A percentile compares a stretch with the other conserved stretches of the same genome.
Conservation (phyloP, 2,888 invertebrate genomes). For the Blomia tropicalis region DNA sequence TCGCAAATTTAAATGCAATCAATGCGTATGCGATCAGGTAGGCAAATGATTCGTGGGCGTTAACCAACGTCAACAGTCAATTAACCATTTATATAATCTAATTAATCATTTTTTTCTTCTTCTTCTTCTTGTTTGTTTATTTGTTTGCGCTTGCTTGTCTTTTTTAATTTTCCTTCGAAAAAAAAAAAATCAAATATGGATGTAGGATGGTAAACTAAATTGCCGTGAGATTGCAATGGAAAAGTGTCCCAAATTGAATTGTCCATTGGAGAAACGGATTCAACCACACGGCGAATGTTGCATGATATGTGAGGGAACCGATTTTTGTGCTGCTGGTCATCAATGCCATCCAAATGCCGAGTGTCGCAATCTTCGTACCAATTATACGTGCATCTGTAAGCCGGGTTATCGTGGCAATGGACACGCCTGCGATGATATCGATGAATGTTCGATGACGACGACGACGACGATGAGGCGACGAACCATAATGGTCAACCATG, state of each 20-base stretch:
- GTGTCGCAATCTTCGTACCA: constrained; percentile 76
- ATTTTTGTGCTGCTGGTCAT: constrained; percentile 67
- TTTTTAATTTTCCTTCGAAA: neutral
- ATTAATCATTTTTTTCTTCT: neutral
- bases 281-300: constrained; percentile 71
- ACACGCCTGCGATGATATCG: constrained; percentile 47
- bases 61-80: neutral
- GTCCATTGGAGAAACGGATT: constrained; percentile 59
- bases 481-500: constrained; percentile 61
- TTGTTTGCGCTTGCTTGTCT: neutral
- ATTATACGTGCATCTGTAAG: constrained; percentile 76
- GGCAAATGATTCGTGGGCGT: no score
- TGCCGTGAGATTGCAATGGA: constrained; percentile 33
- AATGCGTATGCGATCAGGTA: constrained; percentile 9
- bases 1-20: constrained; percentile 18
- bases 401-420: constrained; percentile 77
- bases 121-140: neutral
- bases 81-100: neutral
- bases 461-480: constrained; percentile 64
- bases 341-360: constrained; percentile 76
- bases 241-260: constrained; percentile 58
- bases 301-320: constrained; percentile 71
- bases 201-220: constrained; percentile 6
- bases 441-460: constrained; percentile 51
- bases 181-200: no score